Percentiles rank a stretch among this genome's conserved stretches.
Evolutionary conservation across 2,113 vertebrate genomes (phyloP).

Genomic region (Chaetorhynchus papuensis): DNA sequence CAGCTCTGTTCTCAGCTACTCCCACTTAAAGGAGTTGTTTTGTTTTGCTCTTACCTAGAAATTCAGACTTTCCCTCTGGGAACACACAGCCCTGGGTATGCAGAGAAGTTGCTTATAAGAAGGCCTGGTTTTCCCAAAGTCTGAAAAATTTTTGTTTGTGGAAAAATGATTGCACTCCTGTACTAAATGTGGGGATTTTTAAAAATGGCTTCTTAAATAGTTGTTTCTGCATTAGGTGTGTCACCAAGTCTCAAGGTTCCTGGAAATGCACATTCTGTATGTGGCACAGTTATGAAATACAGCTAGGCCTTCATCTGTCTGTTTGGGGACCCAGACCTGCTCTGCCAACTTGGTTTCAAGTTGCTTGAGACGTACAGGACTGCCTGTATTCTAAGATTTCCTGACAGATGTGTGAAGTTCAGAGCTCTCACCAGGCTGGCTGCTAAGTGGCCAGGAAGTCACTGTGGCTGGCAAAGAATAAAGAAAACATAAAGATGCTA

Average conservation of each 20-base stretch:
- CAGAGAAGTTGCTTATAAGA: background rate
- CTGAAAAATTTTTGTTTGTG: background rate
- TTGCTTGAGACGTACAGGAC: background rate
- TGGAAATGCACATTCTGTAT: background rate
- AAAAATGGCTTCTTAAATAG: background rate
- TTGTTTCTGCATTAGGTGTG: background rate
- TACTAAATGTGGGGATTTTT: background rate
- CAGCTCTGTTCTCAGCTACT: constrained; percentile 7
- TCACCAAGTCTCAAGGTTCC: background rate
- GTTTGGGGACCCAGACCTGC: background rate
- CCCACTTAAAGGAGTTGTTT: background rate
- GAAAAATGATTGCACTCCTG: background rate
- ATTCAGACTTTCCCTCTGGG: background rate
- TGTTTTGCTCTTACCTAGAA: background rate
- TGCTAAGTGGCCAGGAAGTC: background rate
- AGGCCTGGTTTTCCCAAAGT: background rate
- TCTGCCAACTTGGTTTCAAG: background rate
- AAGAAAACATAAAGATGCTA: background rate
- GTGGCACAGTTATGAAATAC: background rate
- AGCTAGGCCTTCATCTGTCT: background rate
- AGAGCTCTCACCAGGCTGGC: background rate
- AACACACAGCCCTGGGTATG: background rate
- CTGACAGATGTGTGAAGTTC: background rate
- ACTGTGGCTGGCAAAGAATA: background rate
- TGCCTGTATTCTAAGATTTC: background rate